Percentiles rank a stretch among this genome's conserved stretches.
phyloP scores from a whole-genome alignment of 2,113 vertebrate species.

The Coptodon bakossiorum region DNA sequence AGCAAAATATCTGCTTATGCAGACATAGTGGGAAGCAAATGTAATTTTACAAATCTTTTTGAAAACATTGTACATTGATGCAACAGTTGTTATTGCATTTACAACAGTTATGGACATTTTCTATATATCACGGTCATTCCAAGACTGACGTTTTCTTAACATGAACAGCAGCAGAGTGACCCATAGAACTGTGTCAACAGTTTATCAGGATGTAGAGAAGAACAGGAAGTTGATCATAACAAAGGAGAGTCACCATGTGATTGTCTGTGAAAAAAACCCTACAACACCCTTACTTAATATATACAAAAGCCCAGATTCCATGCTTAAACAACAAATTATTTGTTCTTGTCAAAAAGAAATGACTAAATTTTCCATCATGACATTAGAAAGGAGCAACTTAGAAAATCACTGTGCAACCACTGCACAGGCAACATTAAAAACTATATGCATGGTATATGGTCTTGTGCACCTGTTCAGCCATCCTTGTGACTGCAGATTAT shows the following conservation, averaged over 20 bases:
- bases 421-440: not conserved
- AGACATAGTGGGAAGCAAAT: not conserved
- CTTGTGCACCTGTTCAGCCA: not conserved
- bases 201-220: not conserved
- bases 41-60: not conserved
- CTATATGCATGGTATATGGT: fast-evolving
- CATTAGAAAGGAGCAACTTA: too few species aligned
- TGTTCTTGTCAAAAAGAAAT: too few species aligned
- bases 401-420: too few species aligned
- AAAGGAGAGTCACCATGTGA: not conserved
- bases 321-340: too few species aligned
- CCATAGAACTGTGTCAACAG: not conserved
- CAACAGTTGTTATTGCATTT: too few species aligned
- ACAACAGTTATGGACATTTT: too few species aligned
- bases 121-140: too few species aligned
- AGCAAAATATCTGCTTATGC: too few species aligned
- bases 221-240: not conserved
- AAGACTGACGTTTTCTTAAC: not conserved
- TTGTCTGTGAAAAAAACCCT: not conserved
- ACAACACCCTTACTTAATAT: too few species aligned
- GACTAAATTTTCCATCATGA: too few species aligned
- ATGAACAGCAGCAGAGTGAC: not conserved
- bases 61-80: not conserved
- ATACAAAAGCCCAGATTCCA: not conserved
- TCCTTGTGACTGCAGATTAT: not conserved